Conservation (phyloP, 1,140 invertebrate genomes). For the Notospermus geniculatus region DNA sequence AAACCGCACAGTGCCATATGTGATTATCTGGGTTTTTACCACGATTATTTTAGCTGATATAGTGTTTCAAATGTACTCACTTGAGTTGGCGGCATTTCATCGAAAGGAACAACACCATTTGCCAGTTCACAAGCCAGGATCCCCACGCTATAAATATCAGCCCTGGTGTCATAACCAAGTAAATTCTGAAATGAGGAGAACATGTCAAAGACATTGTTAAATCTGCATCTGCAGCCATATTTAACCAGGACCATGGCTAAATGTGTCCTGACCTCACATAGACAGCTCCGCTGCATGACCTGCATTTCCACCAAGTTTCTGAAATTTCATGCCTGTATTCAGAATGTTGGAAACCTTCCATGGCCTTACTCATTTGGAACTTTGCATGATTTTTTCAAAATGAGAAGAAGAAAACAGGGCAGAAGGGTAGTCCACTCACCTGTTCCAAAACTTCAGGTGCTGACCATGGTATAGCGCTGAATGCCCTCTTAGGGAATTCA, state of each 20-base stretch:
- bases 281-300: too few species aligned
- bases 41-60: too few species aligned
- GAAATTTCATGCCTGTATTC: too few species aligned
- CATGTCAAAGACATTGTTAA: conserved; percentile 9
- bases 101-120: conserved; percentile 84
- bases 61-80: too few species aligned
- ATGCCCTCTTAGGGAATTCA: conserved; percentile 69
- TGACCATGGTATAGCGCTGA: conserved; percentile 78
- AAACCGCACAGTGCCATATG: conserved; percentile 4
- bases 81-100: conserved; percentile 75
- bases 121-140: conserved; percentile 84
- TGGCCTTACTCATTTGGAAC: too few species aligned
- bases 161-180: conserved; percentile 81
- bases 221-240: too few species aligned
- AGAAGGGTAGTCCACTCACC: too few species aligned
- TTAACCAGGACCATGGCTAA: too few species aligned
- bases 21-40: background rate
- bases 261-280: too few species aligned
- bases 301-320: too few species aligned
- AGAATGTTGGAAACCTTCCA: too few species aligned
- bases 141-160: conserved; percentile 87
- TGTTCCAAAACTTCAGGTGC: conserved; percentile 89
- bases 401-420: conserved; percentile 11
- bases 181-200: conserved; percentile 70
- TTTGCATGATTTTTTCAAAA: background rate